Evolutionary conservation across 2,888 invertebrate genomes (phyloP).

Genomic region (Epirrhoe alternata): DNA sequence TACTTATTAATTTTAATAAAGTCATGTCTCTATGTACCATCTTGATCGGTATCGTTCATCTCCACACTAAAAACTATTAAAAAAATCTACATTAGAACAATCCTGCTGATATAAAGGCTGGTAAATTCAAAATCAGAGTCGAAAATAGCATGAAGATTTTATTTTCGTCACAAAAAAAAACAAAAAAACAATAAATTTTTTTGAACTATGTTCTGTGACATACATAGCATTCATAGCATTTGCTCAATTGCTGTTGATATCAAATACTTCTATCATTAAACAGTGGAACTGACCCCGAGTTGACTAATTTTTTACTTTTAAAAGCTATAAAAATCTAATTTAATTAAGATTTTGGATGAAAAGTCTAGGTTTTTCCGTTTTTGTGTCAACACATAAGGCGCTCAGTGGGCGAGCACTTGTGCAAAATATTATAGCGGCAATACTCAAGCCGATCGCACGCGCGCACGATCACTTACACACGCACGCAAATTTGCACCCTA

Average conservation of each 20-base stretch:
- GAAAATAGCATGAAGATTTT: too few species aligned
- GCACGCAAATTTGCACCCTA: slow-evolving; percentile 53
- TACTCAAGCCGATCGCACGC: slow-evolving; percentile 71
- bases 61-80: too few species aligned
- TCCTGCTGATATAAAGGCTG: too few species aligned
- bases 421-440: slow-evolving; percentile 68
- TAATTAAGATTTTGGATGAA: slow-evolving; percentile 42
- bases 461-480: slow-evolving; percentile 38
- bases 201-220: too few species aligned
- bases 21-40: background rate
- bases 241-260: too few species aligned
- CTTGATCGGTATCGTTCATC: background rate
- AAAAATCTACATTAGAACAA: too few species aligned
- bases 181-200: too few species aligned
- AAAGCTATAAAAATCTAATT: slow-evolving; percentile 10
- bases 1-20: background rate
- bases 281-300: too few species aligned
- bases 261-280: too few species aligned
- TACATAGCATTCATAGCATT: too few species aligned
- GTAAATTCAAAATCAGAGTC: too few species aligned
- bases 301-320: background rate
- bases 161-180: too few species aligned
- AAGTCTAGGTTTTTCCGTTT: slow-evolving; percentile 53
- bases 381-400: slow-evolving; percentile 61
- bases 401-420: slow-evolving; percentile 53